These are phyloP conservation scores for Tuberolachnus salignus DNA, from an alignment of 2,888 invertebrate species.

Conservation along the genomic window DNA sequence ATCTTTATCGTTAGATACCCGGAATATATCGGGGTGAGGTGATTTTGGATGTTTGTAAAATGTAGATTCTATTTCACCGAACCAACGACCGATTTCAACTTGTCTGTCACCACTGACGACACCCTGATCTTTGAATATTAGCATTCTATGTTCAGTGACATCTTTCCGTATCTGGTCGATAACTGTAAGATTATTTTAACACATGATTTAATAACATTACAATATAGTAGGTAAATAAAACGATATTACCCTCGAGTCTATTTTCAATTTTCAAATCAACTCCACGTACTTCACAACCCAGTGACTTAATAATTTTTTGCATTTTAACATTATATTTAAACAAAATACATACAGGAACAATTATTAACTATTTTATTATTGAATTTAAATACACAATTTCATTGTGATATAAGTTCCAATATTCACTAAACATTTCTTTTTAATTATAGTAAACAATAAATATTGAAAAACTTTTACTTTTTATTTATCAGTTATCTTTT, in stretches of 20 bases:
- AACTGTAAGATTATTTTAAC: slow-evolving; percentile 58
- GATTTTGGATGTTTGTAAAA: slow-evolving; percentile 60
- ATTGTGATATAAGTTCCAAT: too few species aligned
- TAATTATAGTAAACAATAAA: too few species aligned
- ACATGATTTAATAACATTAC: too few species aligned
- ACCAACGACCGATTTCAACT: slow-evolving; percentile 60
- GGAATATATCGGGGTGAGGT: slow-evolving; percentile 58
- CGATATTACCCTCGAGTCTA: slow-evolving; percentile 60
- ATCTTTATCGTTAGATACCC: slow-evolving; percentile 60
- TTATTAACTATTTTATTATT: too few species aligned
- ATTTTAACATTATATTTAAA: too few species aligned
- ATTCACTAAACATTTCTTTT: too few species aligned
- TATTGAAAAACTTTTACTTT: too few species aligned
- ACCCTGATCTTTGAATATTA: slow-evolving; percentile 60
- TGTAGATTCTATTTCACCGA: slow-evolving; percentile 61
- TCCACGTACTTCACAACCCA: slow-evolving; percentile 60
- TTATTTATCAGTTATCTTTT: too few species aligned
- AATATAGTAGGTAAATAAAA: too few species aligned
- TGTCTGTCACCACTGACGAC: slow-evolving; percentile 60
- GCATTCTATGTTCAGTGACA: slow-evolving; percentile 60
- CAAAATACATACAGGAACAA: too few species aligned
- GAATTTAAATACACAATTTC: too few species aligned
- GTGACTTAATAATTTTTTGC: too few species aligned
- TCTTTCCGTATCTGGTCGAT: slow-evolving; percentile 60
- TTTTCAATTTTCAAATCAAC: slow-evolving; percentile 60